Evolutionary conservation across 1,140 invertebrate genomes (phyloP), one percentile per base, ranked within the genome.

Genomic region (Scaptomyza graminum): DNA sequence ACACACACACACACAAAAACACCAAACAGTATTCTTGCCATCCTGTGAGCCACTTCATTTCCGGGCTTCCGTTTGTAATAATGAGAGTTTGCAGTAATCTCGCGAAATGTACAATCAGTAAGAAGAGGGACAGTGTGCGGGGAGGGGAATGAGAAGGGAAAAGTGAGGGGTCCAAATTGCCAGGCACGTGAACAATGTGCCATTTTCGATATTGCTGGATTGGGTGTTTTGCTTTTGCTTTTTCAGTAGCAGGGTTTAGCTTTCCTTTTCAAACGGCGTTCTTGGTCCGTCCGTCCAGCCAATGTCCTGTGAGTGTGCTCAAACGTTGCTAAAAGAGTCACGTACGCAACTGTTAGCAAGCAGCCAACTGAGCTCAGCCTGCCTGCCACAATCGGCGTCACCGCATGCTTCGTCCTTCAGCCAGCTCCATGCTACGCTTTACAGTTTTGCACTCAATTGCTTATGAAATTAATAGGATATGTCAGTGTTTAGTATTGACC

Each of bases 391-490:
- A 15, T 11, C 28, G 11, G 7, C 46, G 34, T 22, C 18, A 22
- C 18, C 18, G 18, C 18, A 22, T 22, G 18, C 28, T 31, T 37
- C 31, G 16, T 34, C 47, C 28, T 15, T 37, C 51, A 44, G 44
- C 67, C 34, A 64, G 61, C 28, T 51, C 25, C 16, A 55, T 44
- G 51, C 57, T 72, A 57, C 76, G 83, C 84, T 88, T 88, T 88
- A 88, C 83, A 88, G 83, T 88, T 88, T 89, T 88, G 84, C 83
- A 89, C 81, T 89, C 85, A 89, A 90, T 90, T 90, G 88, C 88
- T 90, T 90, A 90, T 78, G 84, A 84, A 90, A 84, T 88, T 90
- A 90, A 90, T 90, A 90, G 88, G 88, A 90, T 88, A 74, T 90
- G 88, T 90, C 88, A 88, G 79, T 90, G 79, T 90, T 85, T 84